Evolutionary conservation across 2,113 vertebrate genomes (phyloP).

Genomic region (Pterocles orientalis): DNA sequence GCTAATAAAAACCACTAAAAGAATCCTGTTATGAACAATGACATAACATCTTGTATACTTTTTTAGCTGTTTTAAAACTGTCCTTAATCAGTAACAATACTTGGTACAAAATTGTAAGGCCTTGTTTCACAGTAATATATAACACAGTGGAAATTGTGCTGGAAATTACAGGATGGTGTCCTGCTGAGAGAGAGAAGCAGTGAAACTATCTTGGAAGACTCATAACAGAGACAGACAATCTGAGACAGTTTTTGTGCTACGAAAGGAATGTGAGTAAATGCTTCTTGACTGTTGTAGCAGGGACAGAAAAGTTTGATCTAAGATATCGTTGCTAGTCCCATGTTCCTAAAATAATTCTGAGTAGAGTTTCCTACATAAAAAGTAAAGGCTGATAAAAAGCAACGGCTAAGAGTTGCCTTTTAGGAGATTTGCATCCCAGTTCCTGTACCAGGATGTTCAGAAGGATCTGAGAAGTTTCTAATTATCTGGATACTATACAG

Average conservation of each 20-base stretch:
- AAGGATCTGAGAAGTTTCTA: not conserved
- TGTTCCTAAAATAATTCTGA: not conserved
- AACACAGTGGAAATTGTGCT: not conserved
- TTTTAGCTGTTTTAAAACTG: not conserved
- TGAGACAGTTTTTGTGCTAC: not conserved
- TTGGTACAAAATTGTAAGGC: not conserved
- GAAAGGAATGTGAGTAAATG: not conserved
- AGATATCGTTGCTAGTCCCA: not conserved
- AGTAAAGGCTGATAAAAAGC: not conserved
- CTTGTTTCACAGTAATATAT: not conserved
- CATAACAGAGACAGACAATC: not conserved
- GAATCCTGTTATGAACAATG: not conserved
- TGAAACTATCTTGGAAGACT: conserved; percentile 21
- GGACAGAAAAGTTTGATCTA: not conserved
- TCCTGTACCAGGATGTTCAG: not conserved
- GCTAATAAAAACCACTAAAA: conserved; percentile 9
- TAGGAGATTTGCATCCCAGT: not conserved
- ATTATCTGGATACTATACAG: not conserved
- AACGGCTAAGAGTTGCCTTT: not conserved
- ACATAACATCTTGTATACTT: not conserved
- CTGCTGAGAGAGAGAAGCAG: not conserved
- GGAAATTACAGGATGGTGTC: not conserved
- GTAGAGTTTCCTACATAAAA: not conserved
- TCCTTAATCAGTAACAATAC: not conserved
- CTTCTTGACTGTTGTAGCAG: not conserved